Conservation (phyloP, 2,888 invertebrate species). For the Anarsia innoxiella region DNA sequence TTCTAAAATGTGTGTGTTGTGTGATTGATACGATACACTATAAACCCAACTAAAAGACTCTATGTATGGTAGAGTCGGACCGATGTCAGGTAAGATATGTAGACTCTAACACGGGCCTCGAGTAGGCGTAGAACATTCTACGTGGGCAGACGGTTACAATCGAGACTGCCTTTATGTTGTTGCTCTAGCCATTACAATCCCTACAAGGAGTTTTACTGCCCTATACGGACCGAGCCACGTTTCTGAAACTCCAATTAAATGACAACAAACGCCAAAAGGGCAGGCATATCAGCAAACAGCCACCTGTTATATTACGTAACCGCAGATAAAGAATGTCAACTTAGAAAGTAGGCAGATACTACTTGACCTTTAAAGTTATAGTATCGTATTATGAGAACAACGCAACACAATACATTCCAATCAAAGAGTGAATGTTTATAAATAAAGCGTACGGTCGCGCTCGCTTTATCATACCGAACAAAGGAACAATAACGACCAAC, state of each 20-base stretch:
- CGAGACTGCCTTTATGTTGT: slow-evolving; percentile 40
- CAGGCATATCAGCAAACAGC: slow-evolving; percentile 22
- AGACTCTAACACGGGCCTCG: slow-evolving; percentile 42
- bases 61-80: slow-evolving; percentile 14
- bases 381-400: slow-evolving; percentile 31
- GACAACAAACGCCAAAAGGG: slow-evolving; percentile 27
- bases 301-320: slow-evolving; percentile 24
- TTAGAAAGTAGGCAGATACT: slow-evolving; percentile 14
- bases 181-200: slow-evolving; percentile 41
- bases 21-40: slow-evolving; percentile 3
- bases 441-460: slow-evolving; percentile 42
- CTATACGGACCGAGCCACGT: slow-evolving; percentile 34
- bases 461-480: slow-evolving; percentile 52
- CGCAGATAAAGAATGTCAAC: not conserved
- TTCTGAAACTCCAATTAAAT: slow-evolving; percentile 23
- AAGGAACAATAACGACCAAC: slow-evolving; percentile 60
- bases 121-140: slow-evolving; percentile 46
- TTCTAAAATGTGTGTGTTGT: no score
- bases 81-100: slow-evolving; percentile 61
- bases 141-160: slow-evolving; percentile 33
- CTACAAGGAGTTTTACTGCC: slow-evolving; percentile 40
- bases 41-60: slow-evolving; percentile 1
- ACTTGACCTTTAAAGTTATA: slow-evolving; percentile 27
- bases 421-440: slow-evolving; percentile 55
- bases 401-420: slow-evolving; percentile 41